Evolutionary conservation across 2,888 invertebrate species (phyloP).

Genomic region (Hololepta plana): DNA sequence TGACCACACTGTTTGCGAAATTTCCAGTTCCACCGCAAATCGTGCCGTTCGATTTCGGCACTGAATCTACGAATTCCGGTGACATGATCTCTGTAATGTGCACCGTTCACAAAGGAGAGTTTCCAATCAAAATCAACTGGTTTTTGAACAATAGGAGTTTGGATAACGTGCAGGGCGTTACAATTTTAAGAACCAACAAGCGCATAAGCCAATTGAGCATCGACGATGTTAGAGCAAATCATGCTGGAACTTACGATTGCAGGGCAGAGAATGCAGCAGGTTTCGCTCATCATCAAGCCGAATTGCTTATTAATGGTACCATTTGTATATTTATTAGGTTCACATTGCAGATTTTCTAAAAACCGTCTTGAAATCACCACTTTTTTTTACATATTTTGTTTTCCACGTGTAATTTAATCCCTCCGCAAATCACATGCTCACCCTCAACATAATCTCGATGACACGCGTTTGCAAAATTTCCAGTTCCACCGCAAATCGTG

Average conservation of each 20-base stretch:
- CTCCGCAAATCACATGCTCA: constrained; percentile 43
- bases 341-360: too few species aligned
- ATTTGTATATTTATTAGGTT: constrained; percentile 4
- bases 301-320: constrained; percentile 57
- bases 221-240: constrained; percentile 51
- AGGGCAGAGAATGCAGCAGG: constrained; percentile 50
- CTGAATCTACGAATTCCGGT: constrained; percentile 32
- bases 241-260: constrained; percentile 61
- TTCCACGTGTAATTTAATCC: constrained; percentile 43
- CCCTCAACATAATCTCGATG: too few species aligned
- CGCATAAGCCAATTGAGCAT: constrained; percentile 52
- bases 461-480: constrained; percentile 5
- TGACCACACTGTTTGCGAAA: constrained; percentile 1
- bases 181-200: constrained; percentile 35
- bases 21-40: constrained; percentile 31
- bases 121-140: constrained; percentile 57
- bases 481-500: constrained; percentile 33
- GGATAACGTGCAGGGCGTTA: constrained; percentile 35
- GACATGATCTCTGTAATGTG: constrained; percentile 29
- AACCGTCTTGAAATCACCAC: too few species aligned
- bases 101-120: constrained; percentile 58
- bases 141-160: constrained; percentile 42
- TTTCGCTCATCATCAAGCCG: constrained; percentile 41
- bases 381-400: constrained; percentile 2
- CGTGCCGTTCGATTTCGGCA: constrained; percentile 34